Percentiles rank a stretch among this genome's conserved stretches.
These are phyloP conservation scores for Drosophila quinaria DNA, from an alignment of 2,888 invertebrate genomes.

Conservation along the genomic window DNA sequence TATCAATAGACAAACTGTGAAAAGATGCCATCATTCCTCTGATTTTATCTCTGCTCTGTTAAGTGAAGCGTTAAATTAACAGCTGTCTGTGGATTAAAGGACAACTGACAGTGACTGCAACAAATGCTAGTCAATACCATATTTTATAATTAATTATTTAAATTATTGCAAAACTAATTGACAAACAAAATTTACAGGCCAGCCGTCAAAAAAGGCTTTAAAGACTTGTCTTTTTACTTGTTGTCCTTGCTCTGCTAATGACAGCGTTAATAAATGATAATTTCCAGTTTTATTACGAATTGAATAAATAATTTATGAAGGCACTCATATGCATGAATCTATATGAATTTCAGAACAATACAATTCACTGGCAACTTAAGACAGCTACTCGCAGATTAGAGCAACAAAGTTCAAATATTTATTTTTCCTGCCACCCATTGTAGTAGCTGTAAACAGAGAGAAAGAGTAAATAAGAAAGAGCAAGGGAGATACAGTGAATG, in stretches of 20 bases:
- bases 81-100: too few relatives aligned
- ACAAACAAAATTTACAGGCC: neutral
- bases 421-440: conserved; percentile 8
- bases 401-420: conserved; percentile 47
- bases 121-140: too few relatives aligned
- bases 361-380: conserved; percentile 16
- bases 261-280: conserved; percentile 10
- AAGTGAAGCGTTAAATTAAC: too few relatives aligned
- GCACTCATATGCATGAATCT: neutral
- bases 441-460: conserved; percentile 7
- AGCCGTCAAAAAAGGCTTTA: neutral
- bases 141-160: neutral
- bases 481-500: neutral
- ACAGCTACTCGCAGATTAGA: conserved; percentile 8
- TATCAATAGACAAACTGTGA: too few relatives aligned
- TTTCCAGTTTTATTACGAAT: conserved; percentile 5
- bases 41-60: too few relatives aligned
- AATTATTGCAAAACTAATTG: neutral
- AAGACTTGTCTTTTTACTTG: neutral
- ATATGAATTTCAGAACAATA: conserved; percentile 26
- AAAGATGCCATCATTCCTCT: too few relatives aligned
- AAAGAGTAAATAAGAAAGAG: neutral
- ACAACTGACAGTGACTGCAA: too few relatives aligned
- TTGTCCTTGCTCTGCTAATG: conserved; percentile 4
- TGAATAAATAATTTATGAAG: conserved; percentile 13